A percentile compares a stretch with the other conserved stretches of the same genome.
Conservation (phyloP, 64 coral and sea anemone species). For the Platygyra sinensis region DNA sequence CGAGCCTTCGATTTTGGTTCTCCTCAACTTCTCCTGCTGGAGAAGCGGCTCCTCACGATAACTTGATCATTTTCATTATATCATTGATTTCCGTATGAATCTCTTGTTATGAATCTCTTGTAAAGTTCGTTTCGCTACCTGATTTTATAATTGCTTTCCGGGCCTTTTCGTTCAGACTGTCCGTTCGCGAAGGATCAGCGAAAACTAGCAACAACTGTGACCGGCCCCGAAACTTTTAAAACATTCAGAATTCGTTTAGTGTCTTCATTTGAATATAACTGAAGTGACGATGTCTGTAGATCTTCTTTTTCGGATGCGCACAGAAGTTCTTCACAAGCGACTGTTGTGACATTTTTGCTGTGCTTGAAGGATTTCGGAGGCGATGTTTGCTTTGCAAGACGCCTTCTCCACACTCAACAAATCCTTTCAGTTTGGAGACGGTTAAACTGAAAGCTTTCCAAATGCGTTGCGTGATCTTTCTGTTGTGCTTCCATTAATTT, state of each 20-base stretch:
- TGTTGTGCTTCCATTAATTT: conserved; percentile 4
- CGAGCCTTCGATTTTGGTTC: too few species aligned
- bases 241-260: not conserved
- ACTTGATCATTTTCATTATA: conserved; percentile 24
- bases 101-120: conserved; percentile 27
- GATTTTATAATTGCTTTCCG: not conserved
- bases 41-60: not conserved
- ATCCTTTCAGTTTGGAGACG: conserved; percentile 21
- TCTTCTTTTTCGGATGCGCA: not conserved
- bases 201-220: not conserved
- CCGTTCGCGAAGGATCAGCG: not conserved
- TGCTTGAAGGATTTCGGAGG: conserved; percentile 47
- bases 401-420: conserved; percentile 10
- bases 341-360: not conserved
- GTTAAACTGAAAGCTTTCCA: not conserved
- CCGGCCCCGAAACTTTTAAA: not conserved
- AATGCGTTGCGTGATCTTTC: not conserved
- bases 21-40: not conserved
- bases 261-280: not conserved
- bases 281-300: not conserved
- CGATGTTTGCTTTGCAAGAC: conserved; percentile 26
- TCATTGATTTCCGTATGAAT: conserved; percentile 21
- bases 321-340: conserved; percentile 8
- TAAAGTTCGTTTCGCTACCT: not conserved
- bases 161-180: not conserved